Evolutionary conservation across 2,888 invertebrate species (phyloP), one percentile per base, ranked within the genome.

Genomic region (Dynastes grantii): DNA sequence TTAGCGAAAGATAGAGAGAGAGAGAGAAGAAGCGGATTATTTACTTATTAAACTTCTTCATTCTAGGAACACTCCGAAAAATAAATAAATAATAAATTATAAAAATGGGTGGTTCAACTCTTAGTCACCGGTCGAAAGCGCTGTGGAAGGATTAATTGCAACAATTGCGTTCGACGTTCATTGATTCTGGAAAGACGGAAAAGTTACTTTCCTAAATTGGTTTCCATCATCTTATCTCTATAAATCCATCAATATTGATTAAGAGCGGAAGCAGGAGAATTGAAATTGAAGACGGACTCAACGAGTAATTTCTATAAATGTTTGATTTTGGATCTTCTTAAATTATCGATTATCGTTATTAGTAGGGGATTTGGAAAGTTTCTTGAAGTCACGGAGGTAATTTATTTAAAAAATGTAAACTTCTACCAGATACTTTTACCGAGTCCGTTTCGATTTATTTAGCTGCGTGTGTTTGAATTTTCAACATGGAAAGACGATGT

Each of bases 191-290:
- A 37, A 45, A 27, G 76, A 53, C 67, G 9, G 27, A 22, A 40
- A 53, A 67, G 76, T 67, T 67, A 67, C 76, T 67, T 76, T 53
- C 53, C 32, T 53, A 67, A 53, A 76, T 76, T 76, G 67, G 76
- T 55, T 76, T 76, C 65, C 76, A 53, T 76, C 76, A 76, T 68
- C 40, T 76, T 76, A 76, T 76, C 76, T 76, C 76, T 53, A 76
- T 76, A 67, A 67, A 76, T 76, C 67, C 45, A 58, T 76, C 67
- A 37, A 32, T 40, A 67, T 67, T 68, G 76, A 76, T 76, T 67
- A 67, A 68, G 32, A 37, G 2, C 45, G 55, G 53, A 71, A 71
- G 55, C 55, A 2, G 11, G 71, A 16, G 71, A 55, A 71, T 13
- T 55, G 55, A 71, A 71, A 16, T 37, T 11, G 55, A 55, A 32